phyloP scores from a whole-genome alignment of 2,797 vertebrate genomes.

The Prunella strophiata region DNA sequence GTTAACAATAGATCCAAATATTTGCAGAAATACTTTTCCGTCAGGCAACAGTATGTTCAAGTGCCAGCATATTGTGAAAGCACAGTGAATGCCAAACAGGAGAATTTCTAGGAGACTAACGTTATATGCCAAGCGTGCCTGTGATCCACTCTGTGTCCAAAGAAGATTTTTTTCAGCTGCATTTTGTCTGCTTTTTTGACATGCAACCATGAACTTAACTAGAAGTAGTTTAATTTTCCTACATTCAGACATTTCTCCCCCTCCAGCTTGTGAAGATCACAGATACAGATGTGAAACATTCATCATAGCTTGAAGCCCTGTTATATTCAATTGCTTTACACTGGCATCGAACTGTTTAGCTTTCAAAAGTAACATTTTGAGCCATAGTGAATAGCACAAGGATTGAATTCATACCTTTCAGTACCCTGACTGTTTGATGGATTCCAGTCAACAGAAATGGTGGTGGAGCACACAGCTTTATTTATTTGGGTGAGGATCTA shows the following conservation, averaged over 20 bases:
- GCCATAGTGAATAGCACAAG: constrained; percentile 19
- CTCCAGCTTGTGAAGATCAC: constrained; percentile 29
- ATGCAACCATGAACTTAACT: background rate
- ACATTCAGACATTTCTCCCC: background rate
- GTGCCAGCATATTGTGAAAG: background rate
- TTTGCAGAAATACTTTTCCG: constrained; percentile 42
- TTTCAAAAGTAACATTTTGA: constrained; percentile 44
- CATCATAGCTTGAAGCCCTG: constrained; percentile 15
- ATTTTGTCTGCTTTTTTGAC: constrained; percentile 29
- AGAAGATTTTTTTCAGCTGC: background rate
- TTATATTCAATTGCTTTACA: constrained; percentile 18
- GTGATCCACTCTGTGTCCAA: background rate
- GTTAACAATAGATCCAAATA: background rate
- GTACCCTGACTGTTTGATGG: constrained; percentile 12
- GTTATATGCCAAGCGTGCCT: background rate
- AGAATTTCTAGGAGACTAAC: background rate
- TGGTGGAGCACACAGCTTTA: constrained; percentile 40
- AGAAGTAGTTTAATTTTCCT: constrained; percentile 33
- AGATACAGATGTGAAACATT: constrained; percentile 25
- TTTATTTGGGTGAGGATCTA: constrained; percentile 34
- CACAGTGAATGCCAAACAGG: background rate
- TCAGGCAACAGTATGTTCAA: background rate
- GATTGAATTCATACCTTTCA: constrained; percentile 54
- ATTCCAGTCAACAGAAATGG: constrained; percentile 29
- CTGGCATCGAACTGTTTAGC: background rate